Conservation (phyloP, 2,113 vertebrate species). For the Pomatostomus ruficeps region DNA sequence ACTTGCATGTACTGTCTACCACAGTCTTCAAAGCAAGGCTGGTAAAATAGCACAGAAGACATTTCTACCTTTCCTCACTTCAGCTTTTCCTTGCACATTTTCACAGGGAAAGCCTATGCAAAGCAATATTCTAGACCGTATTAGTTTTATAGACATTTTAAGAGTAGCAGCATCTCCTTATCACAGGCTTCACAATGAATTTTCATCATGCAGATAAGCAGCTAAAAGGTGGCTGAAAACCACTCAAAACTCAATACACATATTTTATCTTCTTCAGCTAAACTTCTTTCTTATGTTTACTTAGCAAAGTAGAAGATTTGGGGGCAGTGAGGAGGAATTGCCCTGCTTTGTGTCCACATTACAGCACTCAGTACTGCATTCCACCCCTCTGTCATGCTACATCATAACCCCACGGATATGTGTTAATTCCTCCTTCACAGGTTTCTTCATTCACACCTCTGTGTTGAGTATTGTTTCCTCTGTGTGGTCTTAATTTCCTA, state of each 20-base stretch:
- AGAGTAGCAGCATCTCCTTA: not conserved
- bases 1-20: not conserved
- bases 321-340: not conserved
- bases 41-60: not conserved
- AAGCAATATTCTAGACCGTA: not conserved
- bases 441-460: slow-evolving; percentile 1
- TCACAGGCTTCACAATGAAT: not conserved
- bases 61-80: not conserved
- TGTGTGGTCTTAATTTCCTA: not conserved
- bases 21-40: not conserved
- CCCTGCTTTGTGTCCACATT: not conserved
- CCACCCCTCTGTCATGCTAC: not conserved
- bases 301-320: not conserved
- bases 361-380: not conserved
- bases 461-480: not conserved
- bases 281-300: not conserved
- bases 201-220: not conserved
- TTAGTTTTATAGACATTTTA: not conserved
- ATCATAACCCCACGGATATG: not conserved
- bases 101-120: not conserved
- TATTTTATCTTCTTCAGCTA: not conserved
- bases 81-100: not conserved
- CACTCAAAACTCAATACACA: not conserved
- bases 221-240: not conserved
- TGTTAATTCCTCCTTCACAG: not conserved